Percentiles rank a stretch among this genome's conserved stretches.
Evolutionary conservation across 1,140 invertebrate species (phyloP).

Genomic region (Drosophila virilis): DNA sequence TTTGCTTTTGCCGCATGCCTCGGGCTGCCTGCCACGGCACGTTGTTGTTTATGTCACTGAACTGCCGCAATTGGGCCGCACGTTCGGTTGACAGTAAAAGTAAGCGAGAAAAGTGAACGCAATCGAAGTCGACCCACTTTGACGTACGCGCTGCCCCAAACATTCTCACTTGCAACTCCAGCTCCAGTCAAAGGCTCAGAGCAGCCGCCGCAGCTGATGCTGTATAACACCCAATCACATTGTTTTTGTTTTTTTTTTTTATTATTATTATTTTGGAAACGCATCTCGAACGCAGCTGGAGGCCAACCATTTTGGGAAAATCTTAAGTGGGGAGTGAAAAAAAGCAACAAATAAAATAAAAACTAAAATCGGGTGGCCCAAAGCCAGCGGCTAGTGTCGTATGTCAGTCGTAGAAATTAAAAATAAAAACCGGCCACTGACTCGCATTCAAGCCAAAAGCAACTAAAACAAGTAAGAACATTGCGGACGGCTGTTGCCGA

Average conservation of each 20-base stretch:
- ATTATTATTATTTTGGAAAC: constrained; percentile 1
- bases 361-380: constrained; percentile 70
- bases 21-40: background rate
- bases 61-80: constrained; percentile 60
- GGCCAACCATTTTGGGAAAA: constrained; percentile 50
- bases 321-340: constrained; percentile 12
- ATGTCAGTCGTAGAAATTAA: constrained; percentile 41
- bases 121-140: constrained; percentile 71
- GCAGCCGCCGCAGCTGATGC: constrained; percentile 2
- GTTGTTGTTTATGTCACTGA: constrained; percentile 63
- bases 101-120: constrained; percentile 76
- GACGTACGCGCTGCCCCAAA: constrained; percentile 16
- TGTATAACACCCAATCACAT: constrained; percentile 15
- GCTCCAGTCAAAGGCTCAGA: background rate
- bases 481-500: background rate
- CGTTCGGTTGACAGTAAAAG: constrained; percentile 77
- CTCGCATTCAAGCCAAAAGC: constrained; percentile 12
- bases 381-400: constrained; percentile 58
- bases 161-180: constrained; percentile 14
- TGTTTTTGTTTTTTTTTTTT: constrained; percentile 1
- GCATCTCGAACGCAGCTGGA: constrained; percentile 37
- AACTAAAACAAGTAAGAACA: constrained; percentile 28
- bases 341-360: background rate
- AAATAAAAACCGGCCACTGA: constrained; percentile 13
- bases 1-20: constrained; percentile 59